Conservation (phyloP, 2,888 invertebrate genomes). For the Drosophila pullipes region DNA sequence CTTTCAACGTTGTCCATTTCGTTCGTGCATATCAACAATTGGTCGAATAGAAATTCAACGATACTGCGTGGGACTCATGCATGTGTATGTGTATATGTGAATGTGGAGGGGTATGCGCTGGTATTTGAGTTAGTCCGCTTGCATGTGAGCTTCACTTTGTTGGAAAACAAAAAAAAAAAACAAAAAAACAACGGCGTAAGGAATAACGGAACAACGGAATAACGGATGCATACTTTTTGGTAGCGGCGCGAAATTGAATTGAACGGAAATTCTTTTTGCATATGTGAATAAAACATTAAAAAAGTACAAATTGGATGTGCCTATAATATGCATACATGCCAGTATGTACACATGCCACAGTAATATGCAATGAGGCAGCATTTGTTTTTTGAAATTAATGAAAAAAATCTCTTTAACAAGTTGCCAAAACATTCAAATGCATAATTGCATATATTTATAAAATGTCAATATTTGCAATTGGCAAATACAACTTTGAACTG, state of each 20-base stretch:
- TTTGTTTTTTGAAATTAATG: slow-evolving; percentile 27
- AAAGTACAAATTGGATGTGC: slow-evolving; percentile 24
- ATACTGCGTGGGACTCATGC: slow-evolving; percentile 9
- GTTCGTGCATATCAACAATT: slow-evolving; percentile 80
- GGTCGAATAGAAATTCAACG: slow-evolving; percentile 66
- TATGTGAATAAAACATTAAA: slow-evolving; percentile 78
- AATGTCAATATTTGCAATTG: slow-evolving; percentile 13
- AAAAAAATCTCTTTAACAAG: background rate
- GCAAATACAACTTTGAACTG: slow-evolving; percentile 6
- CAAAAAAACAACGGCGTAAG: slow-evolving; percentile 25
- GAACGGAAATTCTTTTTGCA: slow-evolving; percentile 79
- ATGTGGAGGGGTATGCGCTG: background rate
- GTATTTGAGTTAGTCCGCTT: slow-evolving; percentile 25
- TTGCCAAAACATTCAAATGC: background rate
- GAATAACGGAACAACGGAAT: slow-evolving; percentile 28
- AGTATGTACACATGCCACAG: slow-evolving; percentile 4
- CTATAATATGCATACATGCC: slow-evolving; percentile 5
- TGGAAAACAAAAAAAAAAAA: slow-evolving; percentile 22
- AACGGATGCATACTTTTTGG: slow-evolving; percentile 64
- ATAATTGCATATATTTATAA: background rate
- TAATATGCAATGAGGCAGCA: slow-evolving; percentile 28
- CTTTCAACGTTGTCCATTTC: slow-evolving; percentile 23
- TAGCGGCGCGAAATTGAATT: slow-evolving; percentile 69
- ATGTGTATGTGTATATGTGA: slow-evolving; percentile 2
- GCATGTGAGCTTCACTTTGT: slow-evolving; percentile 60